These are phyloP conservation scores for Atherinosoma microstoma DNA, from an alignment of 2,797 vertebrate genomes.

Conservation along the genomic window DNA sequence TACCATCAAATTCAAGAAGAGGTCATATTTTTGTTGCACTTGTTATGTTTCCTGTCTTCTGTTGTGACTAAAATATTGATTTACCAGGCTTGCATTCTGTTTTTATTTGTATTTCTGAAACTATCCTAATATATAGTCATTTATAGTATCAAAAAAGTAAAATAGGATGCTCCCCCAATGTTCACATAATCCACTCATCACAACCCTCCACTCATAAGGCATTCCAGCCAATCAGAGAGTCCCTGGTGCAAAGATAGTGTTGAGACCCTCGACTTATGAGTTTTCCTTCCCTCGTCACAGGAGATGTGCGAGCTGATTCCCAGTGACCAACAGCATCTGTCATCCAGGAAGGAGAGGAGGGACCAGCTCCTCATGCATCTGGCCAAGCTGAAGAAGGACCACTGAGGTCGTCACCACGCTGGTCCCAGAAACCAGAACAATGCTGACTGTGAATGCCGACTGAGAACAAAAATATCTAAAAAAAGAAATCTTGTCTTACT, in stretches of 20 bases:
- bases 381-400: constrained; percentile 88
- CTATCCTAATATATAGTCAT: neutral
- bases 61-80: too few relatives aligned
- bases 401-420: constrained; percentile 3
- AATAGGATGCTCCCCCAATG: neutral
- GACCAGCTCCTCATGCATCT: constrained; percentile 89
- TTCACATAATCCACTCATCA: too few relatives aligned
- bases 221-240: too few relatives aligned
- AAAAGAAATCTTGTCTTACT: neutral
- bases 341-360: constrained; percentile 86
- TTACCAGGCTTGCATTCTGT: too few relatives aligned
- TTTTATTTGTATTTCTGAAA: too few relatives aligned
- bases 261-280: too few relatives aligned
- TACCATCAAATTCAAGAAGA: too few relatives aligned
- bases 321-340: constrained; percentile 83
- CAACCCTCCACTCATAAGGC: too few relatives aligned
- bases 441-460: neutral
- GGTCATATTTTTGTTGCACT: too few relatives aligned
- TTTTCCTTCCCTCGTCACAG: constrained; percentile 71
- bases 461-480: neutral
- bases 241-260: too few relatives aligned
- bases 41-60: too few relatives aligned
- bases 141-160: too few relatives aligned
- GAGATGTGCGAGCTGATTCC: constrained; percentile 88
- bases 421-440: neutral